Percentiles rank a stretch among this genome's conserved stretches.
phyloP scores from a whole-genome alignment of 2,113 vertebrate species.

The Brachyhypopomus gauderio region DNA sequence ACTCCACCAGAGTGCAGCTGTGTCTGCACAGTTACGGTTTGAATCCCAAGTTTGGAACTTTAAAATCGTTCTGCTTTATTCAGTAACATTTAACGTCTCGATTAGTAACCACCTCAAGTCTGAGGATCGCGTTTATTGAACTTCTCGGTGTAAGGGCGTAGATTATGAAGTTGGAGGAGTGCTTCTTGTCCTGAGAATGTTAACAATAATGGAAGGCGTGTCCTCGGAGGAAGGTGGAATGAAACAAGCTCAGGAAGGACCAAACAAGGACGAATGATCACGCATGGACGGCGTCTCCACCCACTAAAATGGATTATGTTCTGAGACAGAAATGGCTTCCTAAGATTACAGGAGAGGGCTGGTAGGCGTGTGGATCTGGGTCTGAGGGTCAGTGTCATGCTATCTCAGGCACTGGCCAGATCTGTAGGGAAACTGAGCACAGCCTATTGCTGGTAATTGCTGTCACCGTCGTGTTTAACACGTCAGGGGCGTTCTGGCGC shows the following conservation, averaged over 20 bases:
- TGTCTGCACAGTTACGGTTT: not conserved
- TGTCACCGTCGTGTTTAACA: slow-evolving; percentile 15
- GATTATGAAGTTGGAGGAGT: not conserved
- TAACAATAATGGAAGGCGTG: not conserved
- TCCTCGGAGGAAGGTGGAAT: slow-evolving; percentile 12
- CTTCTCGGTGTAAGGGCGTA: not conserved
- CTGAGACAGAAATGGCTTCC: not conserved
- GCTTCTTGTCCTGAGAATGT: not conserved
- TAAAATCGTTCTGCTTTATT: not conserved
- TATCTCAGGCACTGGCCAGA: not conserved
- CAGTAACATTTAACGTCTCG: not conserved
- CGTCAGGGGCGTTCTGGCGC: slow-evolving; percentile 18
- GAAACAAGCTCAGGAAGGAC: not conserved
- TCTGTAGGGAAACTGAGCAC: not conserved
- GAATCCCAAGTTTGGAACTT: not conserved
- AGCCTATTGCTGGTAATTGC: slow-evolving; percentile 12
- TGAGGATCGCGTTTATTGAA: not conserved
- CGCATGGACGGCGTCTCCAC: not conserved
- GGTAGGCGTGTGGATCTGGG: not conserved
- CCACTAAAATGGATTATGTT: not conserved
- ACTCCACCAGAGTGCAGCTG: not conserved
- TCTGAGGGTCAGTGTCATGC: not conserved
- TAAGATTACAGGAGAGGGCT: not conserved
- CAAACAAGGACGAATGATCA: not conserved
- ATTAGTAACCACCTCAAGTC: not conserved